phyloP scores from a whole-genome alignment of 1,140 invertebrate genomes.

The Latrodectus geometricus region DNA sequence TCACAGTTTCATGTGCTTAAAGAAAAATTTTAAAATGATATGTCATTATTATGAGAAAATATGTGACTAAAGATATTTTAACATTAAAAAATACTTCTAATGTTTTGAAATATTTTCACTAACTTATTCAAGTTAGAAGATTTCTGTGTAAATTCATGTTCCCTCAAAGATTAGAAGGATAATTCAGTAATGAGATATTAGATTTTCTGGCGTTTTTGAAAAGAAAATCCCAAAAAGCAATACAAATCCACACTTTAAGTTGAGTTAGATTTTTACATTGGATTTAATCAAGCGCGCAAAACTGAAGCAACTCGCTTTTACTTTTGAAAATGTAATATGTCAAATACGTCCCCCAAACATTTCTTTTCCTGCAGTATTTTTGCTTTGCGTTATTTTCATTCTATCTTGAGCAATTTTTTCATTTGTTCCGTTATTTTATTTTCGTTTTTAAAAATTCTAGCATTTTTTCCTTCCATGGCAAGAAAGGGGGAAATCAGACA shows the following conservation, averaged over 20 bases:
- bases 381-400: background rate
- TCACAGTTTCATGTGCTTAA: no score
- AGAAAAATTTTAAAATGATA: no score
- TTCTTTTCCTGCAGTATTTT: constrained; percentile 21
- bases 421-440: background rate
- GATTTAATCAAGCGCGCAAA: constrained; percentile 50
- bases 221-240: background rate
- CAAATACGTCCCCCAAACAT: constrained; percentile 16
- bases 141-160: no score
- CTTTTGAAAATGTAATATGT: constrained; percentile 39
- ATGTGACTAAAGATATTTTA: no score
- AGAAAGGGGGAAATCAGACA: no score
- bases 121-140: no score
- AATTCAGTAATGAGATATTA: no score
- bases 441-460: background rate
- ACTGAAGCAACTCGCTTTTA: constrained; percentile 27
- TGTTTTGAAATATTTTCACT: no score
- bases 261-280: background rate
- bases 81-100: no score
- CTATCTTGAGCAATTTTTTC: no score
- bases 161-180: no score
- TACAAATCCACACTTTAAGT: background rate
- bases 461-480: background rate
- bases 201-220: background rate
- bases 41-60: no score